phyloP scores from a whole-genome alignment of 2,888 invertebrate species.

The Lycia hirtaria region DNA sequence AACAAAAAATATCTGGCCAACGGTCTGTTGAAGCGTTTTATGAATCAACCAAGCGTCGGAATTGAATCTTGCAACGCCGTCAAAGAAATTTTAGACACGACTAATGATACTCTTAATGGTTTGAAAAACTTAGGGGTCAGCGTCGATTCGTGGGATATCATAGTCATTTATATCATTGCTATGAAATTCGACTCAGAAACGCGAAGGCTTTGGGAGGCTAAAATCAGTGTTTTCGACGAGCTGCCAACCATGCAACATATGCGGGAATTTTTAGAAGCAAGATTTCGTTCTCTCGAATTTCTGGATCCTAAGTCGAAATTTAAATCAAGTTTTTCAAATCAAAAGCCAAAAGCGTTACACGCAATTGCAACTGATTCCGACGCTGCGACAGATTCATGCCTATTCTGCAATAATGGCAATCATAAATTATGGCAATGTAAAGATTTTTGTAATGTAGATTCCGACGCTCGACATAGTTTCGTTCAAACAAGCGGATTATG shows the following conservation, averaged over 20 bases:
- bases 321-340: background rate
- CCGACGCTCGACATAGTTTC: background rate
- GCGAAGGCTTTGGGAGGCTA: background rate
- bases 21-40: background rate
- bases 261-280: background rate
- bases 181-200: background rate
- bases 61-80: background rate
- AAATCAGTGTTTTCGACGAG: background rate
- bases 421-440: background rate
- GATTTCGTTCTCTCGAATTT: background rate
- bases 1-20: conserved; percentile 1
- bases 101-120: background rate
- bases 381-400: background rate
- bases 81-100: background rate
- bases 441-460: background rate
- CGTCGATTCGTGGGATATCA: background rate
- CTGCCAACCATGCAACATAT: background rate
- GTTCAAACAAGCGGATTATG: background rate
- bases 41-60: background rate
- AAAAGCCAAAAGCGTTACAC: background rate
- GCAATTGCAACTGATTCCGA: background rate
- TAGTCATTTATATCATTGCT: background rate
- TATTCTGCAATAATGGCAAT: background rate
- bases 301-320: background rate
- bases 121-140: background rate